Percentiles rank a stretch among this genome's conserved stretches.
phyloP scores from a whole-genome alignment of 2,797 vertebrate genomes.

The Crocidura indochinensis region DNA sequence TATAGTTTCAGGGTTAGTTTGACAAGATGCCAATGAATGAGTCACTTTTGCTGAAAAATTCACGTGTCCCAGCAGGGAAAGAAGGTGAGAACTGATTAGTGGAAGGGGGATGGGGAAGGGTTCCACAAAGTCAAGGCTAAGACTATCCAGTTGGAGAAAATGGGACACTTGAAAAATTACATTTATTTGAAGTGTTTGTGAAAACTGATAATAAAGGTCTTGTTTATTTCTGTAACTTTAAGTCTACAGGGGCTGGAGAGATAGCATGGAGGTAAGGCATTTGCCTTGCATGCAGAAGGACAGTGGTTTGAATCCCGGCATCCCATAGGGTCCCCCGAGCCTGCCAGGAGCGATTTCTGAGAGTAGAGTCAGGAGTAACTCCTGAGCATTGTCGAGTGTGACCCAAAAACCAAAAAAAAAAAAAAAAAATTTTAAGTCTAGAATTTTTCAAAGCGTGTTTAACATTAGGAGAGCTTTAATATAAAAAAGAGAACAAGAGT shows the following conservation, averaged over 20 bases:
- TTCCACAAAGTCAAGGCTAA: constrained; percentile 53
- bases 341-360: too few relatives aligned
- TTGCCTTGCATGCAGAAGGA: constrained; percentile 54
- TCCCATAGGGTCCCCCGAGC: too few relatives aligned
- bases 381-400: too few relatives aligned
- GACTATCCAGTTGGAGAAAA: constrained; percentile 54
- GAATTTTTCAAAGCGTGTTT: constrained; percentile 30
- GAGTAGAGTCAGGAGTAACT: too few relatives aligned
- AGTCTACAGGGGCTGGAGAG: too few relatives aligned
- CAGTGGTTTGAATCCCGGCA: background rate
- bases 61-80: constrained; percentile 62
- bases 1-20: constrained; percentile 84
- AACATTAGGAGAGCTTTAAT: background rate
- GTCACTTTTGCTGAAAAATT: constrained; percentile 79
- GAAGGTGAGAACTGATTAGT: constrained; percentile 69
- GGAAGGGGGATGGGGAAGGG: constrained; percentile 43
- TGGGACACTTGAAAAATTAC: constrained; percentile 53
- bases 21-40: constrained; percentile 78
- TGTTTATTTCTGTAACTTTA: constrained; percentile 59
- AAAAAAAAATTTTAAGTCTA: constrained; percentile 40
- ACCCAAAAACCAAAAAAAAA: too few relatives aligned
- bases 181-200: constrained; percentile 73
- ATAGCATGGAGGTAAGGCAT: too few relatives aligned
- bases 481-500: constrained; percentile 25
- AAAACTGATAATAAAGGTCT: constrained; percentile 64